phyloP scores from a whole-genome alignment of 2,113 vertebrate species.

The Argyrosomus japonicus region DNA sequence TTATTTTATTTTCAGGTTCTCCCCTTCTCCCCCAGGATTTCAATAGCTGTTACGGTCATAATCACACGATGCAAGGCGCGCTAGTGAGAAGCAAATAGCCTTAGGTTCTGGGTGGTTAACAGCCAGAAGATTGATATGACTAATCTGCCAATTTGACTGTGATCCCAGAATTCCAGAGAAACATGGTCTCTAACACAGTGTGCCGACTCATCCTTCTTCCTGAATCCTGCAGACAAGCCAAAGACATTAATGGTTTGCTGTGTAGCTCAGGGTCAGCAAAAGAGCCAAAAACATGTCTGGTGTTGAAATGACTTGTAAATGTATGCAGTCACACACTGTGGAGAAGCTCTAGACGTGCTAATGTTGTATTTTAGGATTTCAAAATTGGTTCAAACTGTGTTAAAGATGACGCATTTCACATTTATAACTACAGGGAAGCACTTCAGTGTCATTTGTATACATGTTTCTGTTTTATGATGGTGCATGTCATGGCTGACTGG shows the following conservation, averaged over 20 bases:
- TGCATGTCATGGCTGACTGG: constrained; percentile 18
- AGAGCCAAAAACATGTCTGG: constrained; percentile 38
- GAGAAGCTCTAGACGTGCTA: background rate
- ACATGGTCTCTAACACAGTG: constrained; percentile 17
- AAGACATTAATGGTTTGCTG: constrained; percentile 38
- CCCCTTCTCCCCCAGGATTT: constrained; percentile 12
- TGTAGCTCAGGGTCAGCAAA: constrained; percentile 28
- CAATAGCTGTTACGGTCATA: constrained; percentile 23
- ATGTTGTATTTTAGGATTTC: constrained; percentile 8
- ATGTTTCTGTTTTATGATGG: constrained; percentile 36
- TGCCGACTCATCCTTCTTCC: constrained; percentile 46
- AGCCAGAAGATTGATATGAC: constrained; percentile 67
- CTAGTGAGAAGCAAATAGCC: constrained; percentile 35
- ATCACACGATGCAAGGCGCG: constrained; percentile 20
- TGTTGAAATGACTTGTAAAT: constrained; percentile 37
- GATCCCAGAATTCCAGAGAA: constrained; percentile 65
- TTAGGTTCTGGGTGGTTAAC: constrained; percentile 48
- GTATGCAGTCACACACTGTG: constrained; percentile 28
- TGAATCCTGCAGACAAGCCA: constrained; percentile 31
- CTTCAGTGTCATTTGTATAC: constrained; percentile 40
- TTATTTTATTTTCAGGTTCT: constrained; percentile 47
- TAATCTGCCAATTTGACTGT: constrained; percentile 63
- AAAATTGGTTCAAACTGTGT: constrained; percentile 24
- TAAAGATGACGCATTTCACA: constrained; percentile 34
- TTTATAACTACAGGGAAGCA: constrained; percentile 20